Conservation (phyloP, 2,888 invertebrate genomes). For the Phorcus lineatus region DNA sequence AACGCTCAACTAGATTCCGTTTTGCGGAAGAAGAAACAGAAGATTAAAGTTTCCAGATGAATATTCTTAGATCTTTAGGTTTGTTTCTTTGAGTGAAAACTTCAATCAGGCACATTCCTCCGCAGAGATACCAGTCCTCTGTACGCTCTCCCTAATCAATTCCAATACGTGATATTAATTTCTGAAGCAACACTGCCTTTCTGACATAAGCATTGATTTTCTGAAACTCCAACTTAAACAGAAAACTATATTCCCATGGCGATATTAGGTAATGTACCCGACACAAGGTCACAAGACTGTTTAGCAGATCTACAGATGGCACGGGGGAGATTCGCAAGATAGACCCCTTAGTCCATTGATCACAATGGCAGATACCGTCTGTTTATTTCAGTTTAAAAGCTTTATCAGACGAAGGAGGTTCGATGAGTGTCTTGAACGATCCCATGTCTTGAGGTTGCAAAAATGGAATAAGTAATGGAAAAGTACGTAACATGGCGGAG, state of each 20-base stretch:
- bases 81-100: neutral
- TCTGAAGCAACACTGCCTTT: too few species aligned
- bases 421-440: neutral
- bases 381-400: neutral
- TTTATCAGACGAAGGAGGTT: neutral
- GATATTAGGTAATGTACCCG: too few species aligned
- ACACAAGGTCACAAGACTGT: too few species aligned
- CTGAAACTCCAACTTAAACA: too few species aligned
- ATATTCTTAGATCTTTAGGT: neutral
- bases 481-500: neutral
- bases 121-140: too few species aligned
- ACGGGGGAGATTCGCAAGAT: too few species aligned
- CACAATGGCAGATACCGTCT: neutral
- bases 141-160: too few species aligned
- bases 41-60: conserved; percentile 12
- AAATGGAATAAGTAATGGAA: neutral
- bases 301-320: too few species aligned
- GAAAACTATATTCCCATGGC: too few species aligned
- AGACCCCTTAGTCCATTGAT: neutral
- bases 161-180: too few species aligned
- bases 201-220: too few species aligned
- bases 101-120: neutral
- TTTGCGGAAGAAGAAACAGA: conserved; percentile 12
- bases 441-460: neutral
- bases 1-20: conserved; percentile 5